Evolutionary conservation across 2,888 invertebrate species (phyloP).

Genomic region (Hermaeophaga mercurialis): DNA sequence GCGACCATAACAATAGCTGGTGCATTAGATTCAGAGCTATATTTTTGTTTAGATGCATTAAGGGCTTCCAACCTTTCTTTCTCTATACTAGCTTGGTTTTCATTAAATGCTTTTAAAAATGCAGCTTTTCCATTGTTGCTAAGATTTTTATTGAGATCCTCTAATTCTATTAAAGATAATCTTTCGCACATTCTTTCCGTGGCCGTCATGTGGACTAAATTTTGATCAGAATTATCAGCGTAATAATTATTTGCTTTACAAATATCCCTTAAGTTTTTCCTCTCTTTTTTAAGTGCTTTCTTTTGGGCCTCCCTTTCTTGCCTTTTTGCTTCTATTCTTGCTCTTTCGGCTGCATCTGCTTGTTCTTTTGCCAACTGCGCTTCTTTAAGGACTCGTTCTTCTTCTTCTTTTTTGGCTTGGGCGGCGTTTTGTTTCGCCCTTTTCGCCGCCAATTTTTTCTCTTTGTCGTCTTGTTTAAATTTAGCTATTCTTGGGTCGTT

Average conservation of each 20-base stretch:
- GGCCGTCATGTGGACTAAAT: constrained; percentile 84
- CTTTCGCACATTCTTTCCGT: constrained; percentile 90
- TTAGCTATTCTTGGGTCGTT: constrained; percentile 91
- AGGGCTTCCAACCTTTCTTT: constrained; percentile 72
- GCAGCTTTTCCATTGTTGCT: constrained; percentile 68
- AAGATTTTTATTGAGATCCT: constrained; percentile 75
- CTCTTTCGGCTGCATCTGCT: constrained; percentile 81
- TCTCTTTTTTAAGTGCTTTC: constrained; percentile 84
- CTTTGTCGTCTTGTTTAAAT: constrained; percentile 93
- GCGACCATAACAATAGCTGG: constrained; percentile 58
- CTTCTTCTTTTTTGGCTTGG: constrained; percentile 82
- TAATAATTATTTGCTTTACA: constrained; percentile 86
- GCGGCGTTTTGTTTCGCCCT: constrained; percentile 84
- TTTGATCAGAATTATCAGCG: constrained; percentile 71
- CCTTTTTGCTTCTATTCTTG: constrained; percentile 78
- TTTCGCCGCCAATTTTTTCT: constrained; percentile 86
- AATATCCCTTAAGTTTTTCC: constrained; percentile 77
- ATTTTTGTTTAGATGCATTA: constrained; percentile 60
- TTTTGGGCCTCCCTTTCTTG: constrained; percentile 86
- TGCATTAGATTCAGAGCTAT: constrained; percentile 56
- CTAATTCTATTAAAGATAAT: constrained; percentile 72
- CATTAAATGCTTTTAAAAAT: constrained; percentile 70
- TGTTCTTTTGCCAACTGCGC: constrained; percentile 76
- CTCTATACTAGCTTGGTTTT: constrained; percentile 77
- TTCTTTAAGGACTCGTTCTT: constrained; percentile 76